Conservation (phyloP, 2,797 vertebrate genomes). For the Acomys russatus region DNA sequence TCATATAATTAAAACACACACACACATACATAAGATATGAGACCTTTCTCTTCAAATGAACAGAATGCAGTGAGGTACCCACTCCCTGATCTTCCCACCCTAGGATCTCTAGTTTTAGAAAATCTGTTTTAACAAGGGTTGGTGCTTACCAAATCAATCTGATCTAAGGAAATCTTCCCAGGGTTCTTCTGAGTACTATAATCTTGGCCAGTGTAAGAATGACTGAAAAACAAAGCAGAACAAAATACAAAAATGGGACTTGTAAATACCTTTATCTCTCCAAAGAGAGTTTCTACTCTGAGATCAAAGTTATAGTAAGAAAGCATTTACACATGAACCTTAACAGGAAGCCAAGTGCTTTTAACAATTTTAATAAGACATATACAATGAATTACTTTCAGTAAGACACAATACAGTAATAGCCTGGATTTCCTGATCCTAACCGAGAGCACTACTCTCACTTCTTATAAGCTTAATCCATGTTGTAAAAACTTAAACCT, state of each 20-base stretch:
- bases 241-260: constrained; percentile 38
- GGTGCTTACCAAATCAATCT: constrained; percentile 96
- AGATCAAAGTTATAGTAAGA: constrained; percentile 12
- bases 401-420: neutral
- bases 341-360: constrained; percentile 55
- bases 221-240: constrained; percentile 88
- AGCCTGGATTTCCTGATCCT: neutral
- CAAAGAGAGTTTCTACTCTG: constrained; percentile 24
- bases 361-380: neutral
- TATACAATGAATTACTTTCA: constrained; percentile 16
- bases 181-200: constrained; percentile 95
- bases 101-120: constrained; percentile 25
- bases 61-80: neutral
- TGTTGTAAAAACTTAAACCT: constrained; percentile 12
- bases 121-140: neutral
- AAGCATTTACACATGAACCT: constrained; percentile 49
- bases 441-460: neutral
- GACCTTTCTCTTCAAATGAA: constrained; percentile 14
- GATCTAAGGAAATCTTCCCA: constrained; percentile 97
- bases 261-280: constrained; percentile 32
- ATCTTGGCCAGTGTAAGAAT: constrained; percentile 98
- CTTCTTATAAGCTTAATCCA: constrained; percentile 2
- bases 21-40: neutral
- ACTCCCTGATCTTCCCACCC: neutral
- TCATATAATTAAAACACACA: neutral